Evolutionary conservation across 1,140 invertebrate genomes (phyloP).

Genomic region (Drosophila nebulosa): DNA sequence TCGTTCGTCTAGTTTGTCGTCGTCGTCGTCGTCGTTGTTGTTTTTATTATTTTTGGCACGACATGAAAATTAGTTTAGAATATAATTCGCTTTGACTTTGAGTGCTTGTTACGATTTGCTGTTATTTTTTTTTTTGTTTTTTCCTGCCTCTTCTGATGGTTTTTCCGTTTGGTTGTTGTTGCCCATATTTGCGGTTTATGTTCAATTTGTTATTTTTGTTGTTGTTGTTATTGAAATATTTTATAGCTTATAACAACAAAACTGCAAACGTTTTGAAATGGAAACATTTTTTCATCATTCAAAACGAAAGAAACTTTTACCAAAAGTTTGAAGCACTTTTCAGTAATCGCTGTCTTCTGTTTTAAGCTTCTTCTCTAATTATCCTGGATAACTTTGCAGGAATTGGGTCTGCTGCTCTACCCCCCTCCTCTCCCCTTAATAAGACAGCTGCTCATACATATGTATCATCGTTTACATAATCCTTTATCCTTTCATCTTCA

Average conservation of each 20-base stretch:
- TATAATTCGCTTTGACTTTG: conserved; percentile 78
- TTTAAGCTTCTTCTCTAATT: too few relatives aligned
- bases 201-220: conserved; percentile 53
- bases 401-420: too few relatives aligned
- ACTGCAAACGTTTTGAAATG: too few relatives aligned
- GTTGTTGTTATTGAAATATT: conserved; percentile 62
- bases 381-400: too few relatives aligned
- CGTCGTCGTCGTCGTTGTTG: conserved; percentile 22
- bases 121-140: conserved; percentile 17
- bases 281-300: too few relatives aligned
- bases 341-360: too few relatives aligned
- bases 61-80: conserved; percentile 79
- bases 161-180: conserved; percentile 13
- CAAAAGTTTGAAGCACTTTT: too few relatives aligned
- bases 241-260: too few relatives aligned
- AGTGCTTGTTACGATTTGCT: conserved; percentile 75
- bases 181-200: conserved; percentile 41
- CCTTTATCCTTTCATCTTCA: background rate
- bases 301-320: too few relatives aligned
- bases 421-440: background rate
- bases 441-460: background rate
- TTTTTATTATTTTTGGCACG: conserved; percentile 78
- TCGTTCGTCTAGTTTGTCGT: background rate
- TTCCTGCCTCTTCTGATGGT: background rate
- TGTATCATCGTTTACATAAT: conserved; percentile 15